phyloP scores from a whole-genome alignment of 2,797 vertebrate species.

The Buceros bicornis region DNA sequence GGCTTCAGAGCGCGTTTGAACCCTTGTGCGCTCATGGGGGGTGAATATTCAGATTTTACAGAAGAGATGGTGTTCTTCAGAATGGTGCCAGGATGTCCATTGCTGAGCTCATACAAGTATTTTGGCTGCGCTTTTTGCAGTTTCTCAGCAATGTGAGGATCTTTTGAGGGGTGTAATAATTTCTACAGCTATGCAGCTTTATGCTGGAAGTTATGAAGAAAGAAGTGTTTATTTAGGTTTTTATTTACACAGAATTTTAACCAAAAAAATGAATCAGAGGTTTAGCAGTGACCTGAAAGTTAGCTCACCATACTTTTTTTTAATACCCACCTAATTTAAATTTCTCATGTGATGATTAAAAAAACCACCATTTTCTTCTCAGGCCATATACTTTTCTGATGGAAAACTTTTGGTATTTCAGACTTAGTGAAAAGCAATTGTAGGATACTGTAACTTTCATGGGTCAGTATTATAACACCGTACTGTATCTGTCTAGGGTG shows the following conservation, averaged over 20 bases:
- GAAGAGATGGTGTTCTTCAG: not conserved
- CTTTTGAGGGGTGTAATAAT: not conserved
- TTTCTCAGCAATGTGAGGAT: not conserved
- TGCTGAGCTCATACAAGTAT: not conserved
- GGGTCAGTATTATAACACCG: not conserved
- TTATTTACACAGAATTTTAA: not conserved
- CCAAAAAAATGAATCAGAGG: not conserved
- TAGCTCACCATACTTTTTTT: not conserved
- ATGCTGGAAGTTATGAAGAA: not conserved
- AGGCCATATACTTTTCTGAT: not conserved
- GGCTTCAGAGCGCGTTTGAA: not conserved
- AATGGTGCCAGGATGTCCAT: not conserved
- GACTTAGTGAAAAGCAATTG: not conserved
- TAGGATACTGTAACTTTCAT: not conserved
- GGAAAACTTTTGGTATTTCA: not conserved
- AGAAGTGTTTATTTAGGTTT: not conserved
- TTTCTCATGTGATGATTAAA: not conserved
- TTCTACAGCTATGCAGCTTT: not conserved
- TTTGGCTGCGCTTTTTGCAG: not conserved
- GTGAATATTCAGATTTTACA: not conserved
- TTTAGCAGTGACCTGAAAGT: not conserved
- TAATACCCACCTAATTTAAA: not conserved
- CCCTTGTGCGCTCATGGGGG: not conserved
- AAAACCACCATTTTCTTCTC: not conserved
- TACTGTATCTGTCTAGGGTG: not conserved